Evolutionary conservation across 2,113 vertebrate species (phyloP).

Genomic region (Petrocephalus microphthalmus): DNA sequence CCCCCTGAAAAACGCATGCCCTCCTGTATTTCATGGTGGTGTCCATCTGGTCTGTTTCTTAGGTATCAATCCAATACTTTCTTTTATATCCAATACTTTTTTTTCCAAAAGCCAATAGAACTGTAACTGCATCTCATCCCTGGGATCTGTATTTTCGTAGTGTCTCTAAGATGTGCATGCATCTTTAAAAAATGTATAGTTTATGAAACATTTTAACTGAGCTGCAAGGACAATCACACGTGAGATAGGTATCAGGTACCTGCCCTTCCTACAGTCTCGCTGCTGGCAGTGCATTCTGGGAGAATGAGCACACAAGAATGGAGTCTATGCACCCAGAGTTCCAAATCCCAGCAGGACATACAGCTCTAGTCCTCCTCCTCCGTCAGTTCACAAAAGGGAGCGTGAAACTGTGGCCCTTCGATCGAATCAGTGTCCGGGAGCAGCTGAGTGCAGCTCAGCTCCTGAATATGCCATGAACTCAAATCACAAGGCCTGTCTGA

Average conservation of each 20-base stretch:
- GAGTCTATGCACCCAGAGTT: background rate
- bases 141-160: background rate
- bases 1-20: background rate
- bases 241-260: background rate
- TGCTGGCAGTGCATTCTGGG: constrained; percentile 11
- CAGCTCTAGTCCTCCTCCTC: background rate
- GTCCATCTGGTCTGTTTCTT: background rate
- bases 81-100: background rate
- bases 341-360: background rate
- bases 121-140: background rate
- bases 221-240: constrained; percentile 4
- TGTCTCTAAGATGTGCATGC: background rate
- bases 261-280: background rate
- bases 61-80: background rate
- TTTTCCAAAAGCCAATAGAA: background rate
- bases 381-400: background rate
- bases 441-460: background rate
- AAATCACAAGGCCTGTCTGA: background rate
- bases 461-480: background rate
- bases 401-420: background rate
- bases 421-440: background rate
- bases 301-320: background rate
- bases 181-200: background rate
- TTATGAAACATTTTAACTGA: background rate
- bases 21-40: background rate